phyloP scores from a whole-genome alignment of 2,113 vertebrate species.

The Tichodroma muraria region DNA sequence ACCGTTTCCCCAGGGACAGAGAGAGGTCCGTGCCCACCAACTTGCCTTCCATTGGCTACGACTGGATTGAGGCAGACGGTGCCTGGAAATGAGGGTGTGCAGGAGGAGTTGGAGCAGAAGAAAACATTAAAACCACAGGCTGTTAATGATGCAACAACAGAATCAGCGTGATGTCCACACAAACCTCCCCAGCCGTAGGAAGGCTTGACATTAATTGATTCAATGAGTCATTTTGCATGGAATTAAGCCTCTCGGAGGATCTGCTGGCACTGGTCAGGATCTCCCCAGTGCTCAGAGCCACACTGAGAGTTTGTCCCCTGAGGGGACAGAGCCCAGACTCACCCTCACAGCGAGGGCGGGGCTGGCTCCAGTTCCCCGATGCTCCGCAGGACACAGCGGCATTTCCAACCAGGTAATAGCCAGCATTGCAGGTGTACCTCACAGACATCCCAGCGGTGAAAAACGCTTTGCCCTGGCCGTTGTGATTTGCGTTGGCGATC shows the following conservation, averaged over 20 bases:
- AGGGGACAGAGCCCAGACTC: not conserved
- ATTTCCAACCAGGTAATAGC: not conserved
- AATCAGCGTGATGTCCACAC: rapidly evolving
- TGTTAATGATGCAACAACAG: not conserved
- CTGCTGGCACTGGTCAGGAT: not conserved
- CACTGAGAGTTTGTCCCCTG: rapidly evolving
- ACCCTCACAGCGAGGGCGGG: not conserved
- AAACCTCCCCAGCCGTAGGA: not conserved
- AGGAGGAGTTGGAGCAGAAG: not conserved
- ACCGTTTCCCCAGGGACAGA: not conserved
- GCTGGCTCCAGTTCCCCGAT: conserved; percentile 38
- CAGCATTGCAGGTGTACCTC: not conserved
- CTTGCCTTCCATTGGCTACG: not conserved
- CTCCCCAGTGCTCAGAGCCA: not conserved
- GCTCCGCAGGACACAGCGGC: not conserved
- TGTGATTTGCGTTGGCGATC: not conserved
- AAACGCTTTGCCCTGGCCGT: rapidly evolving
- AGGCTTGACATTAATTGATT: no score
- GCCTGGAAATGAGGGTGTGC: not conserved
- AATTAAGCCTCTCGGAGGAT: not conserved
- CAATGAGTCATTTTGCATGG: not conserved
- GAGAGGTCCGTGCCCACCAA: not conserved
- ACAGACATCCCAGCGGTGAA: not conserved
- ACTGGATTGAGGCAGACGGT: not conserved
- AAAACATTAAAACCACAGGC: not conserved